Percentiles rank a stretch among this genome's conserved stretches.
Evolutionary conservation across 2,113 vertebrate genomes (phyloP).

Genomic region (Andinoacara biseriatus): DNA sequence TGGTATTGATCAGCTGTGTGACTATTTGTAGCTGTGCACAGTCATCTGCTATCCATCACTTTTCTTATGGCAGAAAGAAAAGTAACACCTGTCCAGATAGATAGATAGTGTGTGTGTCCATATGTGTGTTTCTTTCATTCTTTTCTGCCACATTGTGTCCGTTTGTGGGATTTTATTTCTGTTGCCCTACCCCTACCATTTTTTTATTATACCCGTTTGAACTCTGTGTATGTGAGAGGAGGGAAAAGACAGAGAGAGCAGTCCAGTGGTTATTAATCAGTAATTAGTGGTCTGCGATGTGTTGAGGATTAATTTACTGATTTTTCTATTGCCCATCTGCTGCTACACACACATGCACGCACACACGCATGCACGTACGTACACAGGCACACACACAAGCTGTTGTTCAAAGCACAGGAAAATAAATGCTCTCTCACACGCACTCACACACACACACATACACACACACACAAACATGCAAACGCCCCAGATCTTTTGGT

Average conservation of each 20-base stretch:
- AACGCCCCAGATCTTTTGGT: slow-evolving; percentile 41
- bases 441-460: slow-evolving; percentile 17
- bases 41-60: slow-evolving; percentile 3
- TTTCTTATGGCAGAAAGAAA: background rate
- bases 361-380: slow-evolving; percentile 13
- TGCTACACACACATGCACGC: slow-evolving; percentile 21
- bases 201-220: background rate
- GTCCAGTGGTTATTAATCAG: slow-evolving; percentile 72
- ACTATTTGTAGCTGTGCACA: background rate
- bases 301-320: slow-evolving; percentile 72
- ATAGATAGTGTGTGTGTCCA: no score
- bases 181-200: slow-evolving; percentile 11
- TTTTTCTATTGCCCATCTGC: slow-evolving; percentile 70
- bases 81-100: background rate
- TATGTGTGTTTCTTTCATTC: background rate
- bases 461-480: slow-evolving; percentile 19
- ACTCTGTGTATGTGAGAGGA: slow-evolving; percentile 1
- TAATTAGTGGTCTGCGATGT: slow-evolving; percentile 70
- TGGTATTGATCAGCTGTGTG: slow-evolving; percentile 14
- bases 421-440: background rate
- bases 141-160: background rate
- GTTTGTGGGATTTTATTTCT: slow-evolving; percentile 4
- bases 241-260: slow-evolving; percentile 23
- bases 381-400: background rate
- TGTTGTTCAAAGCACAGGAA: slow-evolving; percentile 9